Evolutionary conservation across 2,113 vertebrate species (phyloP), one percentile per base, ranked within the genome.

Genomic region (Trogon surrucura): DNA sequence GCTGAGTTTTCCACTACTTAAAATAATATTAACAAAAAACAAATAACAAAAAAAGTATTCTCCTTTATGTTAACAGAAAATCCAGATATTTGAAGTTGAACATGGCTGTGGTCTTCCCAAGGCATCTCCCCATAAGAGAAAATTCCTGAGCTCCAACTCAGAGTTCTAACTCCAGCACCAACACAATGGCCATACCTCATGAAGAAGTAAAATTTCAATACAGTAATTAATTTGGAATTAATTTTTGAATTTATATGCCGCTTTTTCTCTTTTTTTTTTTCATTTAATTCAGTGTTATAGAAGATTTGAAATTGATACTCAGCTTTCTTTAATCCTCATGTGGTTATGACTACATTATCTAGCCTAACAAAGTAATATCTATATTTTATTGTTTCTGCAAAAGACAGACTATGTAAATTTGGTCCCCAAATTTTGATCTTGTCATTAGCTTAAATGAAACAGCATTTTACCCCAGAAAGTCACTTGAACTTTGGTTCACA

Each of bases 141-240:
- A 89, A 48, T 10, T 70, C 12, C 50, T 73, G 16, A 57, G 12
- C 12, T 92, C 20, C 45, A 50, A 32, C 8, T 57, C 38, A 27
- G 13, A n/a, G 8, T 57, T 67, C 32, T 36, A 32, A 29, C 15
- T 69, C 16, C 17, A 86, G 11, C 29, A 56, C 13, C 1, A 88
- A 48, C 44, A 51, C 5, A 38, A 19, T 41, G 14, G 9, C 2
- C 12, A 14, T 19, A 13, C 1, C 2, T 67, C 2, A 2, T 41
- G 45, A 61, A 22, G 16, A 77, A 83, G 77, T 47, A 22, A 67
- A 34, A 65, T 64, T 47, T 75, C 7, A 84, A 70, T 27, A 3
- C 5, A 27, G 3, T 32, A 79, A 64, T 44, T 75, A 54, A 48
- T 85, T 80, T 5, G 1, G 60, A 69, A 29, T 38, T 0, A 5